These are phyloP conservation scores for Azemiops feae DNA, from an alignment of 2,113 vertebrate genomes.

Conservation along the genomic window DNA sequence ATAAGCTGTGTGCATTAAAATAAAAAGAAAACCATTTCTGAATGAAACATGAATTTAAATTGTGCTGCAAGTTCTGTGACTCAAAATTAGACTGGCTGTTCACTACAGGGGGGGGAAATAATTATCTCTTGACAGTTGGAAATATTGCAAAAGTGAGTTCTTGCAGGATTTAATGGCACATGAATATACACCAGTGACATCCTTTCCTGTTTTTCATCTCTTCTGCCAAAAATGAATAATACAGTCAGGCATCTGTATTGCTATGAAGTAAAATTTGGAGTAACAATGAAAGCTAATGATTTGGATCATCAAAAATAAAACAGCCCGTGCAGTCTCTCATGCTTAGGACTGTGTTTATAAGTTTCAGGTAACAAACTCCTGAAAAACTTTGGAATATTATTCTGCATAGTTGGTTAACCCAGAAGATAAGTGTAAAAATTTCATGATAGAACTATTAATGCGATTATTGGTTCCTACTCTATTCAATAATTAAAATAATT, in stretches of 20 bases:
- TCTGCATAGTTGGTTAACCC: background rate
- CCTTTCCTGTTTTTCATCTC: background rate
- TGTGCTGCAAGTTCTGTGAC: constrained; percentile 24
- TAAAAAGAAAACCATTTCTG: constrained; percentile 18
- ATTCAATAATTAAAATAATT: background rate
- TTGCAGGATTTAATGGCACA: constrained; percentile 14
- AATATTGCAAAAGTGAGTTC: constrained; percentile 14
- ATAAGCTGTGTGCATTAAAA: constrained; percentile 32
- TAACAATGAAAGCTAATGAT: background rate
- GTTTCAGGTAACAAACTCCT: background rate
- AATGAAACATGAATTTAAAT: constrained; percentile 33
- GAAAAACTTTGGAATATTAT: background rate
- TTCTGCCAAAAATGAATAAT: constrained; percentile 34
- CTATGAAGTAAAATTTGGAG: constrained; percentile 10
- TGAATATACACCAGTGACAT: constrained; percentile 13
- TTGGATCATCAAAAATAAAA: background rate
- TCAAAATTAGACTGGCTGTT: constrained; percentile 18
- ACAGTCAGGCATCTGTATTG: background rate
- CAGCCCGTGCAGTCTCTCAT: background rate
- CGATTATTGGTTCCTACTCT: background rate
- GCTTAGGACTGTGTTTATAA: background rate
- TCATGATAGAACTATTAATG: background rate
- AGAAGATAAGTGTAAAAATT: background rate
- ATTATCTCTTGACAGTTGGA: constrained; percentile 38
- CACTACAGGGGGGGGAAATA: constrained; percentile 19